A percentile compares a stretch with the other conserved stretches of the same genome.
Evolutionary conservation across 2,113 vertebrate genomes (phyloP).

Genomic region (Chaetodon trifascialis): DNA sequence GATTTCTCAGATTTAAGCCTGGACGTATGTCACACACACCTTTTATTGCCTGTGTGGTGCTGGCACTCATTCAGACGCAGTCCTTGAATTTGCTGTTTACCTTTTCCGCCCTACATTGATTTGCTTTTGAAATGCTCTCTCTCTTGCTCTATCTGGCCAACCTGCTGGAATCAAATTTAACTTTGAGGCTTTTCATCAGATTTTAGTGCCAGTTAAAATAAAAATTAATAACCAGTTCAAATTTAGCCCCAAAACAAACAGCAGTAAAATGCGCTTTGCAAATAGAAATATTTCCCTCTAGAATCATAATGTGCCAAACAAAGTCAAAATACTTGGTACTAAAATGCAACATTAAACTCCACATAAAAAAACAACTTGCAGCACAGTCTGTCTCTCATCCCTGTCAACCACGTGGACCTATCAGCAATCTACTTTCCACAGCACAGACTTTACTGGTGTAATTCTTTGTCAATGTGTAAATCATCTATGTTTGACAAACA

Average conservation of each 20-base stretch:
- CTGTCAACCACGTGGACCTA: not conserved
- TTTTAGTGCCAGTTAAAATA: constrained; percentile 7
- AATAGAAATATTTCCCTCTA: not conserved
- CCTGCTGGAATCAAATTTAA: not conserved
- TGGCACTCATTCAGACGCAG: not conserved
- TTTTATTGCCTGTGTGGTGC: not conserved
- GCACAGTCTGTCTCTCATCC: not conserved
- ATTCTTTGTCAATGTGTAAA: not conserved
- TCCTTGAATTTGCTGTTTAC: not conserved
- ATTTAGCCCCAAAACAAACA: constrained; percentile 1
- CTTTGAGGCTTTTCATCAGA: constrained; percentile 8
- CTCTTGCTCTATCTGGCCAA: not conserved
- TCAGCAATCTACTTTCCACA: not conserved
- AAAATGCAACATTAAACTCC: constrained; percentile 18
- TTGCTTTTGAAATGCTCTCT: constrained; percentile 5
- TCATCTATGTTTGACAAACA: not conserved
- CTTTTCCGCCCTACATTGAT: constrained; percentile 1
- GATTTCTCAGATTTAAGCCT: not conserved
- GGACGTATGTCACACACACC: too few species aligned
- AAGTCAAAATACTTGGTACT: constrained; percentile 1
- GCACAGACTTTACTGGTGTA: not conserved
- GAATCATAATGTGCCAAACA: not conserved
- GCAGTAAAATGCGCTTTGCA: not conserved
- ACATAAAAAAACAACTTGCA: not conserved
- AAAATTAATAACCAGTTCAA: constrained; percentile 17